Evolutionary conservation across 2,113 vertebrate genomes (phyloP), one percentile per base, ranked within the genome.

Genomic region (Terrapene triunguis): DNA sequence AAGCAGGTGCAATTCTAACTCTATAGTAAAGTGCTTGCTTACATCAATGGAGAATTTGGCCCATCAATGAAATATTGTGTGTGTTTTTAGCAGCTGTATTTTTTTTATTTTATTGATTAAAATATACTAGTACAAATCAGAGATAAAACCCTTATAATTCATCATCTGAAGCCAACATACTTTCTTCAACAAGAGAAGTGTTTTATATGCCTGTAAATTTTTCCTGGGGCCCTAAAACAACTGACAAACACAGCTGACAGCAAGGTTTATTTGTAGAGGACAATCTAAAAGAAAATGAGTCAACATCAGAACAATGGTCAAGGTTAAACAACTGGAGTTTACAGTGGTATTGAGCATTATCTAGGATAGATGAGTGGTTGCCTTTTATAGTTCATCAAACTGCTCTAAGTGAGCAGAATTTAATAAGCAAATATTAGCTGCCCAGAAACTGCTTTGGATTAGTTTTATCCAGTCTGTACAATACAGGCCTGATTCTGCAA

Each of bases 111-210:
- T 21, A 35, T 24, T 59, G 51, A 8, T 0, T 0, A 1, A 74
- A 42, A 25, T 44, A 2, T n/a, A 5, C 53, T 74, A 35, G 62
- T 81, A 74, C 59, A 53, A 21, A 4, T n/a, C n/a, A 0, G 59
- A 38, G 8, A 0, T 1, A 59, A 65, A n/a, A 32, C n/a, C 14
- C 35, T 10, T n/a, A 35, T 21, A n/a, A 50, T 57, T 72, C 42
- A 8, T 65, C 38, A 27, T 8, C 54, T 35, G 79, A 82, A 79
- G 10, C 80, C 12, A 1, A 1, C 54, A 6, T 38, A 14, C 6
- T 19, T 79, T 22, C 50, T 59, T 25, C 85, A 79, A 44, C 62
- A 38, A 25, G 19, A 7, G 50, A 0, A 0, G 22, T 16, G 1
- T 74, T 89, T 51, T 53, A 42, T 11, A 6, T n/a, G 3, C 48